Evolutionary conservation across 2,888 invertebrate genomes (phyloP).

Genomic region (Achlya flavicornis): DNA sequence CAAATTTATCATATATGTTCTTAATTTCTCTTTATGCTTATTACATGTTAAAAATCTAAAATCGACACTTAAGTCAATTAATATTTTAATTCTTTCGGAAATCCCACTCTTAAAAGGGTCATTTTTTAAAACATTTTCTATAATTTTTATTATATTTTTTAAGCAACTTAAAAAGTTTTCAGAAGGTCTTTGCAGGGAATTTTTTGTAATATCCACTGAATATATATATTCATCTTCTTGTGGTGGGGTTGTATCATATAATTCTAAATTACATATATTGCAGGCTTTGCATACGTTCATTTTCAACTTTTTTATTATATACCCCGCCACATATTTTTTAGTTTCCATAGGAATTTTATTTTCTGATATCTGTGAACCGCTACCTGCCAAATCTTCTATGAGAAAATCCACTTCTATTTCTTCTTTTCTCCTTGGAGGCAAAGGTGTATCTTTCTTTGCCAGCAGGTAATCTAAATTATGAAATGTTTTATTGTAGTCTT

Average conservation of each 20-base stretch:
- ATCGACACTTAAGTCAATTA: not conserved
- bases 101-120: not conserved
- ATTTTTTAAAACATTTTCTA: not conserved
- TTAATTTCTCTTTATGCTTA: not conserved
- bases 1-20: not conserved
- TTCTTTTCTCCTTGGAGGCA: not conserved
- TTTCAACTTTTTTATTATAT: not conserved
- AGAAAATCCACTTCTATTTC: not conserved
- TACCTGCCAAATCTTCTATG: not conserved
- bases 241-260: not conserved
- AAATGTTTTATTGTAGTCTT: not conserved
- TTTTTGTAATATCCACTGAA: not conserved
- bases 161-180: not conserved
- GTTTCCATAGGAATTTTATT: not conserved
- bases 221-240: constrained; percentile 1
- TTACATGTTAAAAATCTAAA: not conserved
- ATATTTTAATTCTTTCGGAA: not conserved
- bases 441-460: not conserved
- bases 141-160: not conserved
- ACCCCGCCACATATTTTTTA: constrained; percentile 1
- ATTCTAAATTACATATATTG: not conserved
- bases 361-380: not conserved
- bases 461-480: not conserved
- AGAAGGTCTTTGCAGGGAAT: not conserved
- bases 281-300: not conserved